Evolutionary conservation across 2,797 vertebrate species (phyloP), one percentile per base, ranked within the genome.

Genomic region (Anguilla pacifica): DNA sequence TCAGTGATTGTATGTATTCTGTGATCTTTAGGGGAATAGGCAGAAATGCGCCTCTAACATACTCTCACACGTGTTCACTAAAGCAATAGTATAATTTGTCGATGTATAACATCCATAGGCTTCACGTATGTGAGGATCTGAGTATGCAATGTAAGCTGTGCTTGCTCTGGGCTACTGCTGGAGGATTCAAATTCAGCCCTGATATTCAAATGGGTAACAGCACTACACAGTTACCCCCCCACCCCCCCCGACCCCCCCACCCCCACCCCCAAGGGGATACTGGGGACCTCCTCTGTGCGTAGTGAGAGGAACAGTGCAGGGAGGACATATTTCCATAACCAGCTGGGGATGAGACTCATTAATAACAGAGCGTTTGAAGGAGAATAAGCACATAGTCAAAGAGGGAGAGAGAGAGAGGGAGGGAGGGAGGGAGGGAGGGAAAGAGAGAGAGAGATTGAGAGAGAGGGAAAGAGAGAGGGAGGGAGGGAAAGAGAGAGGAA

Each of bases 381-480:
- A 74, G 49, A 31, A n/a, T 25, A 22, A 35, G 49, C 25, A 6
- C 64, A 64, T 31, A n/a, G 51, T 77, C 0, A 49, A 70, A 6
- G 83, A 64, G 84, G 39, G 67, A 86, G 51, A 85, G 81, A 74
- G 49, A 53, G n/a, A n/a, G n/a, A n/a, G n/a, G n/a, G n/a, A n/a
- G n/a, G n/a, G 28, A 77, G 25, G 85, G 72, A 51, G 59, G 15
- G 81, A 61, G n/a, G 53, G 49, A 17, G 11, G 9, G 55, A 17
- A 70, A 10, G 70, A 72, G 70, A 72, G 17, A 28, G 61, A 64
- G 10, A 31, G n/a, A 6, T 79, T 59, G 84, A 46, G 67, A 86
- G 53, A 85, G 74, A 74, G 49, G 46, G 25, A 77, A 19, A 85
- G 72, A 51, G 61, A 22, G 81, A 61, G 28, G 53, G 51, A 19